These are phyloP conservation scores for Drosophila littoralis DNA, from an alignment of 1,140 invertebrate species.

Conservation along the genomic window DNA sequence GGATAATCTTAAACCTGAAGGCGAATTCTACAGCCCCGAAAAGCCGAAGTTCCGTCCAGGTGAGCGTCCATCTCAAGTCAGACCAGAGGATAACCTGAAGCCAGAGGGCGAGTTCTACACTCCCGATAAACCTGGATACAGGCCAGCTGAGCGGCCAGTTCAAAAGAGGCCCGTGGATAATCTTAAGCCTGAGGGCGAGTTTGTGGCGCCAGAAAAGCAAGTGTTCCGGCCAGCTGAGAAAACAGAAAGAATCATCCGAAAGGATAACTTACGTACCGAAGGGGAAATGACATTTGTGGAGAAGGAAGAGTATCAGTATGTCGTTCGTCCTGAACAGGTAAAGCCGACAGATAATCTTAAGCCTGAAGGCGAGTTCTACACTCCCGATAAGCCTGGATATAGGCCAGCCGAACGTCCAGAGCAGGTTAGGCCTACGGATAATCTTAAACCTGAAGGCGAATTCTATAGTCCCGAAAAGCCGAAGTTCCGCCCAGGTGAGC, in stretches of 20 bases:
- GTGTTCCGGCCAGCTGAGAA: constrained; percentile 44
- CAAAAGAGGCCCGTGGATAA: not conserved
- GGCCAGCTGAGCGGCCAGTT: constrained; percentile 84
- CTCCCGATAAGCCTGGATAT: not conserved
- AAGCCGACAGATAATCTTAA: constrained; percentile 87
- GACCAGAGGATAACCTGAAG: constrained; percentile 40
- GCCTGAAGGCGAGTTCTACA: not conserved
- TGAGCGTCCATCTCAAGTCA: constrained; percentile 3
- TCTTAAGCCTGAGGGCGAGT: not conserved
- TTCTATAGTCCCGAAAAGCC: constrained; percentile 85
- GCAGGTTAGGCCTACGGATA: constrained; percentile 73
- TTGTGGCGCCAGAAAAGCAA: not conserved
- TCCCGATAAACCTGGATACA: constrained; percentile 83
- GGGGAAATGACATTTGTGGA: constrained; percentile 85
- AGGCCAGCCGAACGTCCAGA: not conserved
- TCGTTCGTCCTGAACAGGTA: constrained; percentile 85
- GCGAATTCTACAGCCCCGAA: constrained; percentile 85
- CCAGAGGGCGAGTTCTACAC: constrained; percentile 87
- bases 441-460: constrained; percentile 86
- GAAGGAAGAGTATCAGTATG: constrained; percentile 81
- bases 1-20: constrained; percentile 87
- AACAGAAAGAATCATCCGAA: constrained; percentile 86
- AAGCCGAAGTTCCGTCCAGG: constrained; percentile 60
- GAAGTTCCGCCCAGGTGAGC: constrained; percentile 85
- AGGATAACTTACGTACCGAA: constrained; percentile 86